phyloP scores from a whole-genome alignment of 53 echinoderm and acorn worm genomes.

The Echinarachnius parma region DNA sequence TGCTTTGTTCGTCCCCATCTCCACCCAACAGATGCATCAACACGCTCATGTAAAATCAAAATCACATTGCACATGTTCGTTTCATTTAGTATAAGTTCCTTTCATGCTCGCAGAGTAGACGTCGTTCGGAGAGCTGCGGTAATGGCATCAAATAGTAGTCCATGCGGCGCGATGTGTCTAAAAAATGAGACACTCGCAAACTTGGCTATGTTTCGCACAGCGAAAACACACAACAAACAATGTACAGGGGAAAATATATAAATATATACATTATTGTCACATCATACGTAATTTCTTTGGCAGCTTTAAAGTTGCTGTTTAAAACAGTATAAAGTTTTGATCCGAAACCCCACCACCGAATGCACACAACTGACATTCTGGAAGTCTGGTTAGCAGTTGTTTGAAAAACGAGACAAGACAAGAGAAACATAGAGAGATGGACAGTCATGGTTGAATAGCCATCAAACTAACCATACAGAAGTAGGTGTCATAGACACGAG shows the following conservation, averaged over 20 bases:
- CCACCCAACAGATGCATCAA: too few species aligned
- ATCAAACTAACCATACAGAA: conserved; percentile 21
- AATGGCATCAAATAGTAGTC: conserved; percentile 22
- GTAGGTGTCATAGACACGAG: conserved; percentile 30
- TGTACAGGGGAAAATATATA: conserved; percentile 28
- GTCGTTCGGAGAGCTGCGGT: conserved; percentile 28
- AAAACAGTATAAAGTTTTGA: conserved; percentile 50
- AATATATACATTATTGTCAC: conserved; percentile 49
- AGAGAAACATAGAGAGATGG: conserved; percentile 4
- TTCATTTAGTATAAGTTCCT: too few species aligned
- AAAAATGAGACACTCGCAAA: conserved; percentile 9
- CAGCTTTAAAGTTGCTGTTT: conserved; percentile 51
- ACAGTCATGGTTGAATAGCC: conserved; percentile 21
- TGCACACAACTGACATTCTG: conserved; percentile 48
- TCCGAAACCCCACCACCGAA: conserved; percentile 56
- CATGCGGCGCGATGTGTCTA: conserved; percentile 8
- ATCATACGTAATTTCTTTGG: conserved; percentile 44
- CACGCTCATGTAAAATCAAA: background rate
- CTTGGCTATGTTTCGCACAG: conserved; percentile 48
- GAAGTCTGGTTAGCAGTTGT: conserved; percentile 49
- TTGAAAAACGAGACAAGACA: conserved; percentile 17
- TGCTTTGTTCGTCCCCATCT: too few species aligned
- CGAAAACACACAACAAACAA: conserved; percentile 41
- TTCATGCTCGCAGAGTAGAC: too few species aligned
- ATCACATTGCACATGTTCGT: conserved; percentile 33